These are phyloP conservation scores for Furcifer pardalis DNA, from an alignment of 2,797 vertebrate genomes.

Conservation along the genomic window DNA sequence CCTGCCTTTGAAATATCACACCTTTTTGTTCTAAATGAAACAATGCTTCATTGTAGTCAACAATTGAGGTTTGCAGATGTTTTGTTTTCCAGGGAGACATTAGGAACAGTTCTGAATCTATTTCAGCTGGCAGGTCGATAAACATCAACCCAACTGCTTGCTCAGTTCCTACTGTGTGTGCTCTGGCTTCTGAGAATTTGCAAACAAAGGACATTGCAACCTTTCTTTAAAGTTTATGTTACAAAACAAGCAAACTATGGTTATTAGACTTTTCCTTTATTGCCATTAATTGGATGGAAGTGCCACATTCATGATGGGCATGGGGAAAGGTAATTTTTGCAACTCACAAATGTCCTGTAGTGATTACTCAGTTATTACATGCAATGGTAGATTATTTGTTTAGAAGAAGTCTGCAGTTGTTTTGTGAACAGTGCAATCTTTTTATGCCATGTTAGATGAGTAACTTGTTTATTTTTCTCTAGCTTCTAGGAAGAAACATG, in stretches of 20 bases:
- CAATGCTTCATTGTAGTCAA: not conserved
- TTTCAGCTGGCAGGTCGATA: not conserved
- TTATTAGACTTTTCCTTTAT: not conserved
- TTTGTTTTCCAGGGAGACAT: not conserved
- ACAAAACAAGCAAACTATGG: constrained; percentile 15
- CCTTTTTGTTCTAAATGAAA: not conserved
- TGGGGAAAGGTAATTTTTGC: not conserved
- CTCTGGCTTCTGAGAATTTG: constrained; percentile 56
- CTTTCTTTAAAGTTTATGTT: constrained; percentile 28
- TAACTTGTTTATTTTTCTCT: constrained; percentile 28
- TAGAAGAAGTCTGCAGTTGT: not conserved
- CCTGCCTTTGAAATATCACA: not conserved
- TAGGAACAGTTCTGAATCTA: not conserved
- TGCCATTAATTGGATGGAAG: constrained; percentile 30
- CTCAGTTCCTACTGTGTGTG: not conserved
- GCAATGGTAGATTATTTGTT: not conserved
- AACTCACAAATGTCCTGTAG: accelerated
- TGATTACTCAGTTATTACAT: accelerated
- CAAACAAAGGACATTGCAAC: constrained; percentile 35
- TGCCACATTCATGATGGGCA: not conserved
- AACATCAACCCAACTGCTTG: constrained; percentile 8
- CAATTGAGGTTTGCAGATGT: not conserved
- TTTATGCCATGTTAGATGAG: constrained; percentile 20
- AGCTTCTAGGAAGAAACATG: not conserved
- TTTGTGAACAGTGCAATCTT: constrained; percentile 22